Evolutionary conservation across 1,140 invertebrate species (phyloP), one percentile per base, ranked within the genome.

Genomic region (Drosophila grimshawi): DNA sequence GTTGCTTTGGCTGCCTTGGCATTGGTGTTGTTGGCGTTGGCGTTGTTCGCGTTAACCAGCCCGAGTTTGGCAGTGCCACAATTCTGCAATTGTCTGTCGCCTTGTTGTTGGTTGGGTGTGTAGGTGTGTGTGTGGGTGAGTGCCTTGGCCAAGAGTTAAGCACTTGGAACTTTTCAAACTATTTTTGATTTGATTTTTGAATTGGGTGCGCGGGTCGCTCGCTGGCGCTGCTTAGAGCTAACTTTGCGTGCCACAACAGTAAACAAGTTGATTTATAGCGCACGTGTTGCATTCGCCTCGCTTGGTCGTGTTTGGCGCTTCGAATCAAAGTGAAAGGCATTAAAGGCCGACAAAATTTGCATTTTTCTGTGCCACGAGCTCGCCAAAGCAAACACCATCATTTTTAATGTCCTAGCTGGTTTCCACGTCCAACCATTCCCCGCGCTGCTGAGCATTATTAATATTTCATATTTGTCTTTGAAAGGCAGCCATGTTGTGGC

Each of bases 121-220:
- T 4, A 3, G 32, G 2, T 2, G n/a, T 8, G 27, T n/a, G 27
- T n/a, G 55, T n/a, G 39, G 10, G 32, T 35, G 45, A 41, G 49
- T 68, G 81, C 52, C 73, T 51, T 33, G 66, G 61, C 66, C 48
- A 78, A 66, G 62, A 86, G 76, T 83, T 81, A 89, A 78, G 86
- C 85, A 76, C 85, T 89, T 89, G 85, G 65, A 89, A 89, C 64
- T 90, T 89, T 76, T 71, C 45, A 86, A 89, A 89, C 85, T 81
- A 89, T 89, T 89, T 89, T 85, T 89, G 85, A 89, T 89, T 89
- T 89, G 86, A 89, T 89, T 89, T 89, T 76, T 90, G 85, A 85
- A 89, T 85, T 88, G 82, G 70, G 80, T 70, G 79, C 67, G 74
- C 76, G 32, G 79, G 64, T 68, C 76, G 32, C 56, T 35, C 52